Evolutionary conservation across 2,888 invertebrate genomes (phyloP), one percentile per base, ranked within the genome.

Genomic region (Aspidiotus destructor): DNA sequence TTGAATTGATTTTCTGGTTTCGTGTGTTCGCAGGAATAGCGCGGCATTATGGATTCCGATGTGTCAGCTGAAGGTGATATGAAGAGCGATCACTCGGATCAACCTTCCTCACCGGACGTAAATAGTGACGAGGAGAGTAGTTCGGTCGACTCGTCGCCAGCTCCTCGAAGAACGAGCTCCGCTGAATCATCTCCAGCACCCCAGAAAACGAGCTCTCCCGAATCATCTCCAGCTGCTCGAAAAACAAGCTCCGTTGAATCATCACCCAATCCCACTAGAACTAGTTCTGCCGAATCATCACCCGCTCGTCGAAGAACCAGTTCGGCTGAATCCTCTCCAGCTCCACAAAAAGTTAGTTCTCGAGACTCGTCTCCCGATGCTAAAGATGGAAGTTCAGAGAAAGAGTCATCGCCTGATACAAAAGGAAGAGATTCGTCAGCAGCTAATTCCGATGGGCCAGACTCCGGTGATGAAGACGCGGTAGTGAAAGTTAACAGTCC

Each of bases 21-120:
- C 28, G 28, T 28, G 28, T 28, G 28, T 28, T 28, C 28, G 1
- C 28, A 28, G 28, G 28, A 28, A 28, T n/a, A n/a, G n/a, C n/a
- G n/a, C 10, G 8, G 40, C 7, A 58, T 40, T 16, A 65, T 65
- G 65, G 65, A 65, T 58, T 65, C 65, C 7, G 60, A 65, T 40
- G 65, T 58, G 2, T 65, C 65, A 40, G 65, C 44, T 5, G 65
- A 65, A 48, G 65, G 60, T 8, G 65, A 65, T 9, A 42, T 42
- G 28, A 58, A 65, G 3, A 65, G 65, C 48, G 48, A 40, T 41
- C 41, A 65, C 28, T 65, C 65, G 17, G 65, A 42, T 10, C 44
- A 57, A n/a, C 65, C 41, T n/a, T 65, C 65, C 13, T 65, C 65
- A 15, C 65, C 65, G 1, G 60, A 11, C 6, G 42, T 28, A 28